These are phyloP conservation scores for Capromys pilorides DNA, from an alignment of 2,797 vertebrate genomes.

Conservation along the genomic window DNA sequence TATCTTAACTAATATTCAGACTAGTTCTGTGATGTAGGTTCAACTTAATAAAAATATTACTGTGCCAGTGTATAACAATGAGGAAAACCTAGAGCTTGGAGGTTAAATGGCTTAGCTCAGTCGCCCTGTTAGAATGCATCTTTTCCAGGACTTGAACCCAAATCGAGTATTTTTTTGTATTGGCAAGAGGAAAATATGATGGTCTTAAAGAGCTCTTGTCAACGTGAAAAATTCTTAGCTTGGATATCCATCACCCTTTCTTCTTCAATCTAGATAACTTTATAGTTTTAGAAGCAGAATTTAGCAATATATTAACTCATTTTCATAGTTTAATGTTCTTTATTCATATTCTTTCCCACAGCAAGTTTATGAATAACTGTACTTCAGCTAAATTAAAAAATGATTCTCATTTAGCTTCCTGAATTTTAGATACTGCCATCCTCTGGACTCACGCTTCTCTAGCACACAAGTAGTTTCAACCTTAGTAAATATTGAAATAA, in stretches of 20 bases:
- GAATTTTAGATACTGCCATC: not conserved
- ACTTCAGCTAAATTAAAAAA: slow-evolving; percentile 48
- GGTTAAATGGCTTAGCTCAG: not conserved
- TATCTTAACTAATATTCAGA: not conserved
- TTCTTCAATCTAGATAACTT: slow-evolving; percentile 49
- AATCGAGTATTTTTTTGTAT: slow-evolving; percentile 29
- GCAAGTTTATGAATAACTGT: slow-evolving; percentile 60
- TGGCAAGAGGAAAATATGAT: not conserved
- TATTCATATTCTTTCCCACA: slow-evolving; percentile 67
- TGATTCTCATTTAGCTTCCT: slow-evolving; percentile 30
- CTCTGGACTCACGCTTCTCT: not conserved
- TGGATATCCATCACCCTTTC: not conserved
- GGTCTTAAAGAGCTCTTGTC: not conserved
- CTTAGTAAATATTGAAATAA: slow-evolving; percentile 47
- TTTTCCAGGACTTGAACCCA: slow-evolving; percentile 34
- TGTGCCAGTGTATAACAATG: not conserved
- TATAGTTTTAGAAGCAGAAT: slow-evolving; percentile 40
- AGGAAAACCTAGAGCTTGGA: not conserved
- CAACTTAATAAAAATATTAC: not conserved
- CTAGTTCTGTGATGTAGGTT: not conserved
- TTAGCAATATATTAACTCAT: slow-evolving; percentile 56
- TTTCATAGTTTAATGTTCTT: slow-evolving; percentile 61
- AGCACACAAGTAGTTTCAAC: not conserved
- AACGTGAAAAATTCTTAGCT: not conserved
- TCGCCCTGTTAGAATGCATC: slow-evolving; percentile 1